Evolutionary conservation across 2,888 invertebrate genomes (phyloP), one percentile per base, ranked within the genome.

Genomic region (Eulithis testata): DNA sequence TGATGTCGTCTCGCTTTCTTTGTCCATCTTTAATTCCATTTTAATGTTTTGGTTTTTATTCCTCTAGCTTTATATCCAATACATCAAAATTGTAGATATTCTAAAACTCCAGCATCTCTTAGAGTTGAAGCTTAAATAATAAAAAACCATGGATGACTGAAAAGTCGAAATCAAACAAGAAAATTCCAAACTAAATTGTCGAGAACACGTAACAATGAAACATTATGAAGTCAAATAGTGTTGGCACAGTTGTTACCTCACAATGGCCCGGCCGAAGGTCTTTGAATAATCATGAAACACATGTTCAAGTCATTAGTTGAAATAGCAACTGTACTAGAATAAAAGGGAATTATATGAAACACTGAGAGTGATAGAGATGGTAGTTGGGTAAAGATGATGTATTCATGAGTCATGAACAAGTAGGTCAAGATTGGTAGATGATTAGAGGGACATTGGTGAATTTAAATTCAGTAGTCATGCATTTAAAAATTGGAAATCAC

Each of bases 171-270:
- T 21, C 37, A 57, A 50, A 58, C 4, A 4, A 50, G 12, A 50
- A 51, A 43, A 43, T 9, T 52, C 5, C 37, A 37, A 52, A 37
- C 52, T 8, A 36, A 37, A 52, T 12, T 7, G 21, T 37, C 37
- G 9, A 51, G n/a, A 40, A 50, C 40, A 43, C 11, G 51, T 51
- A 60, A 61, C 61, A 61, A 54, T 54, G 54, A 61, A 43, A 60
- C 45, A 55, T 57, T 53, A 60, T 71, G 63, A 65, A 66, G 77
- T 81, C 79, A 79, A 78, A 76, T 55, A 44, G 55, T 83, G 80
- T 85, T 82, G 71, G 77, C 76, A 78, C 85, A 85, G 82, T 77
- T 86, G 86, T 72, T 61, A 54, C 66, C 54, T 60, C 65, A 76
- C 77, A 75, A 76, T 75, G 68, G 68, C 54, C 58, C 70, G 73